Percentiles rank a stretch among this genome's conserved stretches.
Evolutionary conservation across 2,797 vertebrate species (phyloP).

Genomic region (Coreius guichenoti): DNA sequence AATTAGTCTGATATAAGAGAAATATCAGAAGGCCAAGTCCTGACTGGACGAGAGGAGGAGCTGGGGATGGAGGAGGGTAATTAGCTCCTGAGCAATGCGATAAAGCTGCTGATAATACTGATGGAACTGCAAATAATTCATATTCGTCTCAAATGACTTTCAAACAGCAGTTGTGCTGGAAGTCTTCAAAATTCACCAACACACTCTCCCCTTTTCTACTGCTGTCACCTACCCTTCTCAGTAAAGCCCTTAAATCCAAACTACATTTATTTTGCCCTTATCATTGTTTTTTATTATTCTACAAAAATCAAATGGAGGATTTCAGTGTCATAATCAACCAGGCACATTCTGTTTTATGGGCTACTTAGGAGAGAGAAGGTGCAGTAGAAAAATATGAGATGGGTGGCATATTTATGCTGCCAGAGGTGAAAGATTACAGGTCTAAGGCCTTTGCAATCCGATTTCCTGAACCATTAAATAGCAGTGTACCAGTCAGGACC

Average conservation of each 20-base stretch:
- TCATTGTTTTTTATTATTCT: slow-evolving; percentile 46
- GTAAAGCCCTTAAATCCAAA: background rate
- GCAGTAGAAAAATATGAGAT: background rate
- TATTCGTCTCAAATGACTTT: background rate
- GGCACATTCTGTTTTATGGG: slow-evolving; percentile 9
- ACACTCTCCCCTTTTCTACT: background rate
- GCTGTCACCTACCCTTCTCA: background rate
- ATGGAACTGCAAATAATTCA: background rate
- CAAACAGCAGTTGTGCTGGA: background rate
- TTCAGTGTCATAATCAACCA: slow-evolving; percentile 47
- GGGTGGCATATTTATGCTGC: slow-evolving; percentile 36
- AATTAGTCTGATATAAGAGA: too few relatives aligned
- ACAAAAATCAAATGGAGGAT: slow-evolving; percentile 55
- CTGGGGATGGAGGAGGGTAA: too few relatives aligned
- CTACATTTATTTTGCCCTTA: slow-evolving; percentile 44
- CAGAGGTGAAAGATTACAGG: slow-evolving; percentile 20
- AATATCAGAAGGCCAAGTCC: too few relatives aligned
- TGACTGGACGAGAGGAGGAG: too few relatives aligned
- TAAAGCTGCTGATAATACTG: too few relatives aligned
- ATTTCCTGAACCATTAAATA: slow-evolving; percentile 57
- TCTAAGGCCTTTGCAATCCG: slow-evolving; percentile 36
- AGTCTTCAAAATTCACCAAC: background rate
- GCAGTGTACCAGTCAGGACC: slow-evolving; percentile 29
- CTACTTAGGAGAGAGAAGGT: background rate
- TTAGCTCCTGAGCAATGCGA: too few relatives aligned